Conservation (phyloP, 2,113 vertebrate species). For the Ondatra zibethicus region DNA sequence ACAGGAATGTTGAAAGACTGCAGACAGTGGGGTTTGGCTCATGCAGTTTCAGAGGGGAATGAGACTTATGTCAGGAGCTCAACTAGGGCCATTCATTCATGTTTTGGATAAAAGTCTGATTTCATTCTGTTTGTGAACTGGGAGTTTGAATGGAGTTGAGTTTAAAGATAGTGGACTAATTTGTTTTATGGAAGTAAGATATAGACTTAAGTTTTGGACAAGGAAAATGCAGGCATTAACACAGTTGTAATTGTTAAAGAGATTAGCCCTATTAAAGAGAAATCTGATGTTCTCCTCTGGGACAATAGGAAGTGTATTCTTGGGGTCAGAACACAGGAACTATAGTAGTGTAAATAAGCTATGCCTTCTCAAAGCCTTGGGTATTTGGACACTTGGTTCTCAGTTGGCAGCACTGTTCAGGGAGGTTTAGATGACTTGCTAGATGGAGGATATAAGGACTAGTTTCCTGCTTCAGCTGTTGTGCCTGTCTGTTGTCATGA, state of each 20-base stretch:
- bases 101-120: too few relatives aligned
- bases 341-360: not conserved
- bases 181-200: not conserved
- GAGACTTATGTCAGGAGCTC: too few relatives aligned
- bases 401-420: not conserved
- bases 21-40: too few relatives aligned
- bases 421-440: not conserved
- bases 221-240: not conserved
- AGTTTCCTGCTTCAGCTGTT: not conserved
- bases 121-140: not conserved
- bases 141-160: not conserved
- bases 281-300: not conserved
- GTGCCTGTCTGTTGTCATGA: not conserved
- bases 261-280: not conserved
- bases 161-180: not conserved
- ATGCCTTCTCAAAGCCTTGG: not conserved
- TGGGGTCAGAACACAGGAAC: not conserved
- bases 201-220: not conserved
- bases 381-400: not conserved
- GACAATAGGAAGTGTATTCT: not conserved
- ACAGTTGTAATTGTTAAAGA: not conserved
- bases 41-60: too few relatives aligned
- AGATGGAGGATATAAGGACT: not conserved
- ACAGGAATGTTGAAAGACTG: too few relatives aligned
- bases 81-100: too few relatives aligned